phyloP scores from a whole-genome alignment of 2,797 vertebrate genomes.

The Aphelocoma californica region DNA sequence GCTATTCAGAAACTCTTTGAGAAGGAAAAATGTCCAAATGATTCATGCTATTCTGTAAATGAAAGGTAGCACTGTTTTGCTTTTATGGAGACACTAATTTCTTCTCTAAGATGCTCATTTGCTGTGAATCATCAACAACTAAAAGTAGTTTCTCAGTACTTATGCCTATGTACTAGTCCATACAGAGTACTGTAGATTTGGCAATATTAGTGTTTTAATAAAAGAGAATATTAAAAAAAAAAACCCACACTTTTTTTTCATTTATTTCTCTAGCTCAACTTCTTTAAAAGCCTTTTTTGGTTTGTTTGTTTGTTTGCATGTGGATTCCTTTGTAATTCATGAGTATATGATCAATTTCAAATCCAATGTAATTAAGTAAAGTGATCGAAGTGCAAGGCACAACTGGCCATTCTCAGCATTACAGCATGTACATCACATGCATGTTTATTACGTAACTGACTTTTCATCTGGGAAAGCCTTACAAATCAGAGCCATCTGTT shows the following conservation, averaged over 20 bases:
- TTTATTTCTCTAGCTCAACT: not conserved
- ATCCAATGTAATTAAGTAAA: not conserved
- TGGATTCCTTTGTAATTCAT: not conserved
- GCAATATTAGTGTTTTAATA: not conserved
- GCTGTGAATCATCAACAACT: not conserved
- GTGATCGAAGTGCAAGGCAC: not conserved
- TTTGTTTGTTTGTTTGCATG: not conserved
- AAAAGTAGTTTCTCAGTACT: not conserved
- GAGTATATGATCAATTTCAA: not conserved
- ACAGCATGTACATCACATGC: accelerated
- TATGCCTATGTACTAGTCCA: not conserved
- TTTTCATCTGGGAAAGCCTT: not conserved
- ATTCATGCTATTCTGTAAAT: not conserved
- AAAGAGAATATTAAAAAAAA: not conserved
- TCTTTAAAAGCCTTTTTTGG: not conserved
- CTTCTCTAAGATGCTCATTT: not conserved
- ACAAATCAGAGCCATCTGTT: not conserved
- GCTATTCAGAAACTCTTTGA: not conserved
- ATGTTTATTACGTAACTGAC: not conserved
- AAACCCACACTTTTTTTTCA: accelerated
- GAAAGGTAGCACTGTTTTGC: not conserved
- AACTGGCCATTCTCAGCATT: not conserved
- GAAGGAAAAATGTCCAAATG: not conserved
- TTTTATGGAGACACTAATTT: not conserved
- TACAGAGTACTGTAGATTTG: not conserved